Evolutionary conservation across 2,888 invertebrate species (phyloP), one percentile per base, ranked within the genome.

Genomic region (Chloroclysta siterata): DNA sequence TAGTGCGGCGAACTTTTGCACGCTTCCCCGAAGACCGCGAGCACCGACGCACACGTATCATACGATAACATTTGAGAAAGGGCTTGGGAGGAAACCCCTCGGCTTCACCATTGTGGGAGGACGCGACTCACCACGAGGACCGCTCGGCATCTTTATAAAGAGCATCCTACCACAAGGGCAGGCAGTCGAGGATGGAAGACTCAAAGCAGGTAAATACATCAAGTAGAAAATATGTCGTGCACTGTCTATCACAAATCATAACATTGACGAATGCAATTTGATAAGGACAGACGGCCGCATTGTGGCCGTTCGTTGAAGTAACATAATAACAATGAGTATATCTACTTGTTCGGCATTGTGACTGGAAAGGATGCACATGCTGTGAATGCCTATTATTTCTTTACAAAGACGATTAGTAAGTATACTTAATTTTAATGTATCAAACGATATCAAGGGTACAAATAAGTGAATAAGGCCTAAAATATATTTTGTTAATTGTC

Each of bases 31-130:
- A 68, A 92, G 95, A 79, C 96, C 96, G 7, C 91, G 95, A 68
- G 95, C 95, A 28, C 94, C 95, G 0, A 93, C 95, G 41, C 95
- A 95, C 72, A 95, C 95, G 0, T 95, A 96, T 75, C 95, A 95
- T 71, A 96, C 96, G 0, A 95, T 96, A 15, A 94, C 95, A 7
- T 95, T 96, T 78, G 95, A 96, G 81, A 97, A 97, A 80, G 97
- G 97, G 0, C 94, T 95, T 8, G 96, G 97, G 2, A 96, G 96
- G 81, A 97, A 97, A 86, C 96, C 96, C 0, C 93, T 97, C 39
- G 97, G 97, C n/a, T 98, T 98, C 83, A 97, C 97, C 11, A 97
- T 98, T 73, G 97, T 97, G 2, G 98, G 97, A 47, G 97, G 97
- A 52, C 94, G 96, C 63, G 97, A 98, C 83, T 97, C 97, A 41